phyloP scores from a whole-genome alignment of 2,888 invertebrate species.

The Tiliacea citrago region DNA sequence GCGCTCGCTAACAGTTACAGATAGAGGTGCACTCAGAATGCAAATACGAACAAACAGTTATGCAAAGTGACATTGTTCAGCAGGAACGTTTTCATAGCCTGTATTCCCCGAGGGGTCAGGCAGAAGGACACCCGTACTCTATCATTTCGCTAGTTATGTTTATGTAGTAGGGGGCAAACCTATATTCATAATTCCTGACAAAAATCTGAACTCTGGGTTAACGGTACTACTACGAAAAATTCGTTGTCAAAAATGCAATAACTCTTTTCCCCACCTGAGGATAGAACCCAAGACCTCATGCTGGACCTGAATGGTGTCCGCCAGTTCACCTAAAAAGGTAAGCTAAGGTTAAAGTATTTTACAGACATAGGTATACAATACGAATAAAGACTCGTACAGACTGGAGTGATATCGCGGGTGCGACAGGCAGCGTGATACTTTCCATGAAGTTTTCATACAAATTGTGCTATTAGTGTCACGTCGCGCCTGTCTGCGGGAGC shows the following conservation, averaged over 20 bases:
- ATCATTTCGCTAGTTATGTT: not conserved
- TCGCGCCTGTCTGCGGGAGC: too few relatives aligned
- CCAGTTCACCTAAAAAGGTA: not conserved
- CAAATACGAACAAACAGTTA: constrained; percentile 47
- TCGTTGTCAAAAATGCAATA: not conserved
- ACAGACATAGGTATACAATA: not conserved
- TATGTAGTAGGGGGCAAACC: not conserved
- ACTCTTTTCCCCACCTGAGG: too few relatives aligned
- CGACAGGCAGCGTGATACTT: too few relatives aligned
- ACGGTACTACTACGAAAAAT: not conserved
- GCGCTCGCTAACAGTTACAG: constrained; percentile 41
- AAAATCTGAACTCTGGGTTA: not conserved
- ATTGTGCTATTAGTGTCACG: too few relatives aligned
- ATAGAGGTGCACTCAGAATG: constrained; percentile 37
- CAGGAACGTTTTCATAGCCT: constrained; percentile 8
- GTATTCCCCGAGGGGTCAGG: too few relatives aligned
- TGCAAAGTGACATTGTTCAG: constrained; percentile 42
- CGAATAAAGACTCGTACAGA: too few relatives aligned
- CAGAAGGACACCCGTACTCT: too few relatives aligned
- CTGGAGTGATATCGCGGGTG: too few relatives aligned
- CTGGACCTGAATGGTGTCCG: not conserved
- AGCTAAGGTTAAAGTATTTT: too few relatives aligned
- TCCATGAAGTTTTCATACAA: too few relatives aligned
- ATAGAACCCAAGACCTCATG: not conserved
- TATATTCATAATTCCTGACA: not conserved